Percentiles rank a stretch among this genome's conserved stretches.
These are phyloP conservation scores for Tolypeutes matacus DNA, from an alignment of 2,797 vertebrate species.

Conservation along the genomic window DNA sequence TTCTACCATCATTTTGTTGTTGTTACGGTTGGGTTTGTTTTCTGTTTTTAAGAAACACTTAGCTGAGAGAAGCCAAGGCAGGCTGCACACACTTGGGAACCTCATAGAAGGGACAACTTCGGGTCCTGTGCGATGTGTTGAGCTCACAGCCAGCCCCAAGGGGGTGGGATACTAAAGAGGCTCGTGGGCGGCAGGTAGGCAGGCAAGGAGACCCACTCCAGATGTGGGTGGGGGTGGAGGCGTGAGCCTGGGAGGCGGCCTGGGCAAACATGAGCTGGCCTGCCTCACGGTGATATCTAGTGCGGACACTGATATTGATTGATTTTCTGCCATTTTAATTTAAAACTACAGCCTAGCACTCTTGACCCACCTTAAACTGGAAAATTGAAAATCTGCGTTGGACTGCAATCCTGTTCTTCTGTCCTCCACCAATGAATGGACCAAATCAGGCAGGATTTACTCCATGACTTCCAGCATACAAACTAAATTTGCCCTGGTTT, in stretches of 20 bases:
- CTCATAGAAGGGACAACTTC: not conserved
- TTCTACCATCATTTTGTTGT: not conserved
- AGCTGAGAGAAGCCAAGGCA: not conserved
- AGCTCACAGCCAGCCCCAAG: not conserved
- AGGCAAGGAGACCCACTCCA: not conserved
- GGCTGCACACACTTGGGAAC: not conserved
- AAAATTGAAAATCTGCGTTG: not conserved
- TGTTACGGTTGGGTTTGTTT: not conserved
- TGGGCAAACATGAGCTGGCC: not conserved
- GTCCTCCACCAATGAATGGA: not conserved
- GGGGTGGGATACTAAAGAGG: not conserved
- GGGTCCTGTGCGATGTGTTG: not conserved
- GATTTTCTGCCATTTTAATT: slow-evolving; percentile 32
- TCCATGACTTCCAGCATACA: not conserved
- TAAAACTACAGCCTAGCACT: not conserved
- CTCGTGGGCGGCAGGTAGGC: not conserved
- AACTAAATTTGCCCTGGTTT: not conserved
- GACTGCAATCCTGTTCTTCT: not conserved
- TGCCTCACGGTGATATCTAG: not conserved
- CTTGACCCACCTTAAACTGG: not conserved
- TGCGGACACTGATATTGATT: not conserved
- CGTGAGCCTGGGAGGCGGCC: not conserved
- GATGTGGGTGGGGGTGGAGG: not conserved
- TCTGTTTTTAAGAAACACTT: not conserved
- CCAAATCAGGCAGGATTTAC: not conserved